Evolutionary conservation across 2,888 invertebrate genomes (phyloP), one percentile per base, ranked within the genome.

Genomic region (Clunio marinus): DNA sequence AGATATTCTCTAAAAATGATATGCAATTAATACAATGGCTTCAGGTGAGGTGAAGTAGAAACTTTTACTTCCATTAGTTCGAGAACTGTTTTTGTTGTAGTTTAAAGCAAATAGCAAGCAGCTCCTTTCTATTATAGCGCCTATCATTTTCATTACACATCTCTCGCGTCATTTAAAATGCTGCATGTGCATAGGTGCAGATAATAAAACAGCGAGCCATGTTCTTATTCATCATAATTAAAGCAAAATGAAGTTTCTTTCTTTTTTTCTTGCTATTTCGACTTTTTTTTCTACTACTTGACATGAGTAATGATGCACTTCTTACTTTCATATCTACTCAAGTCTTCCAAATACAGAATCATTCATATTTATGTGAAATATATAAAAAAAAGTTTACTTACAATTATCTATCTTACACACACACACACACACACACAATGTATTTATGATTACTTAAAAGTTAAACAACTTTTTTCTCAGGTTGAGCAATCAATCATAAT

Each of bases 281-380:
- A 51, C n/a, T 41, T 41, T 59, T 32, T 17, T 17, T 59, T 28
- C 28, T 59, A n/a, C 41, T 15, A 28, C 27, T 59, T 59, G 59
- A 59, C 35, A 59, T 59, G 59, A 59, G 17, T 59, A 59, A 59
- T 59, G 59, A 59, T 59, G 59, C 59, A 59, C 17, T 28, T 58
- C 15, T 41, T 2, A 2, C 10, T 10, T n/a, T 41, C 41, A n/a
- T n/a, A n/a, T n/a, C n/a, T n/a, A n/a, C n/a, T n/a, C n/a, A n/a
- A n/a, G n/a, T n/a, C n/a, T n/a, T n/a, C n/a, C n/a, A n/a, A n/a
- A n/a, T n/a, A n/a, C n/a, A n/a, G n/a, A n/a, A n/a, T n/a, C n/a
- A 8, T 32, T 41, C 41, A 41, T 15, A 41, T n/a, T 41, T 13
- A 32, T n/a, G 4, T 4, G 24, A 32, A 15, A 28, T 4, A 2